phyloP scores from a whole-genome alignment of 2,888 invertebrate genomes.

The Caenorhabditis drosophilae region DNA sequence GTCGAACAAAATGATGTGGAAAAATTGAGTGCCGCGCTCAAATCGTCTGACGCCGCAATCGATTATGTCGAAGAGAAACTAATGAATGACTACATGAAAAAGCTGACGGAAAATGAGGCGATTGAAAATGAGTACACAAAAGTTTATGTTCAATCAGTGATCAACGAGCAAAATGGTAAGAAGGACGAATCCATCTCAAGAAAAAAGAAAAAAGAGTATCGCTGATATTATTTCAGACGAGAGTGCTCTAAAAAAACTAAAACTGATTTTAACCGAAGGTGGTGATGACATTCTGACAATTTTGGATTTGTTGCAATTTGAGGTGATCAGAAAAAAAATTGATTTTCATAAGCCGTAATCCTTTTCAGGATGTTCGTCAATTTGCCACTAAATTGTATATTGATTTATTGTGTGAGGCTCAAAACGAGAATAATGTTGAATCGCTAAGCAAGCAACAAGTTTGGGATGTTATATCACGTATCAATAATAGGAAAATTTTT shows the following conservation, averaged over 20 bases:
- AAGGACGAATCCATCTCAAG: neutral
- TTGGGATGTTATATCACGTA: slow-evolving; percentile 28
- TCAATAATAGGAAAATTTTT: no score
- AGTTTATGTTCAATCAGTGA: slow-evolving; percentile 39
- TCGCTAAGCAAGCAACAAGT: slow-evolving; percentile 40
- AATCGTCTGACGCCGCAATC: slow-evolving; percentile 37
- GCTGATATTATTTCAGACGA: slow-evolving; percentile 19
- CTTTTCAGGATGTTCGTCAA: slow-evolving; percentile 34
- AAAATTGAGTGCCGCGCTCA: slow-evolving; percentile 39
- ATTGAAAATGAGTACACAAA: slow-evolving; percentile 30
- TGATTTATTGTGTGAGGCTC: slow-evolving; percentile 11
- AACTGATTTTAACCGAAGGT: slow-evolving; percentile 11
- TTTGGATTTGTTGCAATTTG: slow-evolving; percentile 25
- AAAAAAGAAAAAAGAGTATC: neutral
- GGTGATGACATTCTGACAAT: slow-evolving; percentile 4
- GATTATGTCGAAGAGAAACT: slow-evolving; percentile 48
- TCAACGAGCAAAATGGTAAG: slow-evolving; percentile 46
- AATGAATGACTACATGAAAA: slow-evolving; percentile 26
- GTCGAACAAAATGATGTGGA: slow-evolving; percentile 33
- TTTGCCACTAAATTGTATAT: slow-evolving; percentile 35
- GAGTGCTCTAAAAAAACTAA: slow-evolving; percentile 30
- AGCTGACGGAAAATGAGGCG: slow-evolving; percentile 11
- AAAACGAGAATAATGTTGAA: slow-evolving; percentile 11
- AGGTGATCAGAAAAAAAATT: slow-evolving; percentile 8
- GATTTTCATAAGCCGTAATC: neutral